Percentiles rank a stretch among this genome's conserved stretches.
These are phyloP conservation scores for Xiphorhynchus elegans DNA, from an alignment of 2,113 vertebrate genomes.

Conservation along the genomic window DNA sequence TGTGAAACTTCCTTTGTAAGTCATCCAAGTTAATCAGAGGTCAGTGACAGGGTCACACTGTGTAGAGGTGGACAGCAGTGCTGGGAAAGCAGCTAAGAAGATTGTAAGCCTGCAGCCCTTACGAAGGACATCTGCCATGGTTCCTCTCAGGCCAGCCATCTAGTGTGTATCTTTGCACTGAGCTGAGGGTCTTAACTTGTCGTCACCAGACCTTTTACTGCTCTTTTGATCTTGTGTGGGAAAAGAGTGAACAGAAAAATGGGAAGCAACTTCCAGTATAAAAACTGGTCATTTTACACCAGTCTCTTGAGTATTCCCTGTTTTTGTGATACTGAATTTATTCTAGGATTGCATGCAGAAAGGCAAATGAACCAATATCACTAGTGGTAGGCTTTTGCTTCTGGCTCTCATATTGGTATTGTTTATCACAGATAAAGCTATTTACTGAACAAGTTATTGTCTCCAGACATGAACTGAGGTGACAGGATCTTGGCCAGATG, in stretches of 20 bases:
- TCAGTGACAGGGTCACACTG: background rate
- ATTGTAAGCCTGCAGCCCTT: background rate
- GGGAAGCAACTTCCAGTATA: background rate
- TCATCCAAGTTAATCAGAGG: background rate
- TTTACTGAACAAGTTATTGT: background rate
- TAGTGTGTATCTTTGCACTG: background rate
- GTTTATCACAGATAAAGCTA: background rate
- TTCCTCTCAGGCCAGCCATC: background rate
- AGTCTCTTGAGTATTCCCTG: background rate
- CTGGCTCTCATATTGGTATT: background rate
- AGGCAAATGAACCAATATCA: background rate
- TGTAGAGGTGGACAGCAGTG: background rate
- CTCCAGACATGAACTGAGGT: background rate
- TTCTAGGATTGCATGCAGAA: background rate
- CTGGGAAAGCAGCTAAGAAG: background rate
- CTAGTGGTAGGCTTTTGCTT: background rate
- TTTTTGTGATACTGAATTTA: background rate
- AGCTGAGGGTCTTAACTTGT: background rate
- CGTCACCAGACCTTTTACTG: background rate
- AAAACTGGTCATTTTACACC: background rate
- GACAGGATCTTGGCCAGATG: background rate
- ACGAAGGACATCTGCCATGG: background rate
- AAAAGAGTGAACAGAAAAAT: background rate
- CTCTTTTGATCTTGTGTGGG: background rate
- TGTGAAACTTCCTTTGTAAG: constrained; percentile 23